Evolutionary conservation across 2,797 vertebrate genomes (phyloP).

Genomic region (Cichlasoma orientale): DNA sequence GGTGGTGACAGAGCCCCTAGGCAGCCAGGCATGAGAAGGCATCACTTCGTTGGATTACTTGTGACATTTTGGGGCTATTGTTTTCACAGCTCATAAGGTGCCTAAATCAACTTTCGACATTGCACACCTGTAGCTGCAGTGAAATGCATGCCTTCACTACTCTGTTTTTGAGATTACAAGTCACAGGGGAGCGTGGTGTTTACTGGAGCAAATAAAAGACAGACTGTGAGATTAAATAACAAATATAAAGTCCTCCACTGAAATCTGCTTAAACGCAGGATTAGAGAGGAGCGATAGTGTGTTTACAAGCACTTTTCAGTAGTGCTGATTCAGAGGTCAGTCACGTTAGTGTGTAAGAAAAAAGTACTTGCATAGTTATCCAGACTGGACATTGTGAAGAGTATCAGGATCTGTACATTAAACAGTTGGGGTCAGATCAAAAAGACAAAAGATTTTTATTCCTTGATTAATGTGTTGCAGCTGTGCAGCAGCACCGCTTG

Average conservation of each 20-base stretch:
- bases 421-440: not conserved
- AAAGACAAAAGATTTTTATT: not conserved
- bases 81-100: conserved; percentile 67
- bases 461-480: not conserved
- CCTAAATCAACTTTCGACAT: conserved; percentile 59
- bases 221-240: conserved; percentile 12
- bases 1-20: conserved; percentile 11
- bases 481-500: not conserved
- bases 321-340: conserved; percentile 57
- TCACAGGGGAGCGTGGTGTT: conserved; percentile 2
- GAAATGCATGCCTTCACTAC: conserved; percentile 3
- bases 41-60: conserved; percentile 57
- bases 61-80: conserved; percentile 66
- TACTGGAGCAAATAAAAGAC: conserved; percentile 19
- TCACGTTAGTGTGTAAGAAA: conserved; percentile 17
- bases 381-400: conserved; percentile 14
- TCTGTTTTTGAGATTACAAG: conserved; percentile 8
- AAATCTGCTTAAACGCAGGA: conserved; percentile 7
- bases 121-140: conserved; percentile 59
- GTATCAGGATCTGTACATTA: not conserved
- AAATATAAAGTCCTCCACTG: conserved; percentile 20
- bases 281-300: conserved; percentile 3
- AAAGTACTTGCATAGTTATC: conserved; percentile 30
- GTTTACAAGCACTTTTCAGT: conserved; percentile 16
- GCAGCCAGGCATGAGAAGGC: conserved; percentile 50